Base-by-base conservation (phyloP, 2,888 invertebrate species). In the Thera obeliscata region DNA sequence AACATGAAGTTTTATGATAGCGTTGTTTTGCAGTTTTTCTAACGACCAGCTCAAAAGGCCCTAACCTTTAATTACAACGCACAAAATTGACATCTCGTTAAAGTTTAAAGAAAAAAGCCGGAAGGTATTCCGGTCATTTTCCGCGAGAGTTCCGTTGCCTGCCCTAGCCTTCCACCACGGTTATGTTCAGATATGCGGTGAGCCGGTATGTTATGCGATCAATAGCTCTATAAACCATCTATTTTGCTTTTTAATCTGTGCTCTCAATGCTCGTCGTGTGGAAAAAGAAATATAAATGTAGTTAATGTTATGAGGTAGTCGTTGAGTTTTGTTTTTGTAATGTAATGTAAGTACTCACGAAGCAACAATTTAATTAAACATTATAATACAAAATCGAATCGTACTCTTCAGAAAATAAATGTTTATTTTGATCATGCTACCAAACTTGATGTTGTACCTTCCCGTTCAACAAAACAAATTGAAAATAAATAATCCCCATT, bases 391-490 rank as follows among this genome's bases (percentile, higher is more conserved):
- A 7, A 52, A 41, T 33, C 8, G 2, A 8, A 62, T 12, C 11
- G 2, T 2, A 56, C n/a, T 38, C 12, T 12, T n/a, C 50, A 56
- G 9, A 61, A 65, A 61, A 61, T 49, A 52, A 55, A 38, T 68
- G 64, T 72, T 56, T 70, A 66, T 71, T 70, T 71, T 70, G 68
- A 73, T 67, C 80, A 84, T 86, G 82, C 82, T 81, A 76, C 79
- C 83, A 87, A 84, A 88, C 70, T 65, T 52, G 67, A 67, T 61
- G 66, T 61, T 70, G 86, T 87, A 86, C 69, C 61, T 66, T 61
- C 61, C 62, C 63, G 84, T 85, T 86, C 84, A 87, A 87, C 86
- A 86, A 87, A 90, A 91, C 87, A 90, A 69, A 69, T 88, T 88
- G 87, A 88, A 85, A 87, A 86, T 63, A 66, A 86, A 84, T 91